These are phyloP conservation scores for Luffia ferchaultella DNA, from an alignment of 2,888 invertebrate genomes.

Conservation along the genomic window DNA sequence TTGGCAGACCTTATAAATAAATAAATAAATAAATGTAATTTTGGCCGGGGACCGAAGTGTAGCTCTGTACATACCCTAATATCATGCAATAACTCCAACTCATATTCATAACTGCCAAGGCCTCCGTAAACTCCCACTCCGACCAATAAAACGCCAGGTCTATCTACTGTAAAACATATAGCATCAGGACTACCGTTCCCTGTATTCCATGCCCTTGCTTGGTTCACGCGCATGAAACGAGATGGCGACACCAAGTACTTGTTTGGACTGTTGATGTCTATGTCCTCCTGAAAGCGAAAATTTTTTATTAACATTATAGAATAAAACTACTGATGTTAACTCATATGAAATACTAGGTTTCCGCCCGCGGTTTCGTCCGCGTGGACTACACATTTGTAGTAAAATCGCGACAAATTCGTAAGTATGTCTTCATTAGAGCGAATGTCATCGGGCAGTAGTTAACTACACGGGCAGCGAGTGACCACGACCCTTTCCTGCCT, in stretches of 20 bases:
- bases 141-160: constrained; percentile 86
- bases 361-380: no score
- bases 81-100: constrained; percentile 85
- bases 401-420: no score
- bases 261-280: constrained; percentile 73
- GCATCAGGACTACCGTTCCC: constrained; percentile 97
- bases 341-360: no score
- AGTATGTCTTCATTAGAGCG: no score
- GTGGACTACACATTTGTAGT: no score
- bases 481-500: no score
- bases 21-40: no score
- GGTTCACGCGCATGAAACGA: constrained; percentile 89
- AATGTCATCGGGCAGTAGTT: no score
- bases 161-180: constrained; percentile 92
- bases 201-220: constrained; percentile 94
- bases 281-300: constrained; percentile 67
- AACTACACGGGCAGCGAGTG: no score
- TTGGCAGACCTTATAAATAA: no score
- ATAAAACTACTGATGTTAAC: neutral
- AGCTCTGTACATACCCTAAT: constrained; percentile 27
- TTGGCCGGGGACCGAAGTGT: no score
- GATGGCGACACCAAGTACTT: constrained; percentile 87
- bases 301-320: neutral
- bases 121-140: constrained; percentile 93
- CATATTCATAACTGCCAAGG: constrained; percentile 88